Percentiles rank a stretch among this genome's conserved stretches.
Evolutionary conservation across 2,797 vertebrate genomes (phyloP).

Genomic region (Pseudomugil gertrudae): DNA sequence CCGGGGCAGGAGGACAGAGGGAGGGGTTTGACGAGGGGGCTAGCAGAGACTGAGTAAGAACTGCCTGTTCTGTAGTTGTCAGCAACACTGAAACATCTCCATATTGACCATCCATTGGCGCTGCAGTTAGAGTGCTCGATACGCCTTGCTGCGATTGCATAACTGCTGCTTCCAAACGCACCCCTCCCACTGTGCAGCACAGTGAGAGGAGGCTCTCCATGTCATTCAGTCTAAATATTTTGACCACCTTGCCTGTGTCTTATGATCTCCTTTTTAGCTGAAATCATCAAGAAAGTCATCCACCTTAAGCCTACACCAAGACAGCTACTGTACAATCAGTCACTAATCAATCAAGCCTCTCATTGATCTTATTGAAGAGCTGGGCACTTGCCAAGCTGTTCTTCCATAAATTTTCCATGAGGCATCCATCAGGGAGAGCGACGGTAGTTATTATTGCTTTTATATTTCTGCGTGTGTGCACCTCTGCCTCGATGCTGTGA

Average conservation of each 20-base stretch:
- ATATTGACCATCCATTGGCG: conserved; percentile 63
- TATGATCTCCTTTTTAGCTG: neutral
- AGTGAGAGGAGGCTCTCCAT: conserved; percentile 40
- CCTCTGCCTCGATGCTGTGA: conserved; percentile 60
- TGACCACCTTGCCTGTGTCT: conserved; percentile 23
- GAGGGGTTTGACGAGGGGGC: neutral
- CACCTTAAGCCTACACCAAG: conserved; percentile 31
- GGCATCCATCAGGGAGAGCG: conserved; percentile 34
- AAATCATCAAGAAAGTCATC: conserved; percentile 7
- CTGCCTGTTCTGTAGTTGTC: conserved; percentile 72
- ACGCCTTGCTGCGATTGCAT: conserved; percentile 81
- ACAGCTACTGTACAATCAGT: conserved; percentile 43
- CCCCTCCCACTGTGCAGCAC: conserved; percentile 69
- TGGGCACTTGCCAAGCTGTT: conserved; percentile 28
- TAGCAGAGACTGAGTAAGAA: conserved; percentile 44
- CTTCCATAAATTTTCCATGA: conserved; percentile 50
- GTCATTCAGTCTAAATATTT: conserved; percentile 42
- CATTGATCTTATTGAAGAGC: conserved; percentile 33
- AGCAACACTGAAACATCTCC: conserved; percentile 65
- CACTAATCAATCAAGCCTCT: conserved; percentile 38
- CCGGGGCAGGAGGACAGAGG: conserved; percentile 7
- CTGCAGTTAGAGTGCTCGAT: conserved; percentile 70
- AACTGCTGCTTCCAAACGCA: conserved; percentile 69
- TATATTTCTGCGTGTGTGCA: conserved; percentile 34
- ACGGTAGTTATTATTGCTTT: conserved; percentile 31